Evolutionary conservation across 2,113 vertebrate species (phyloP), one percentile per base, ranked within the genome.

Genomic region (Ceratotherium simum): DNA sequence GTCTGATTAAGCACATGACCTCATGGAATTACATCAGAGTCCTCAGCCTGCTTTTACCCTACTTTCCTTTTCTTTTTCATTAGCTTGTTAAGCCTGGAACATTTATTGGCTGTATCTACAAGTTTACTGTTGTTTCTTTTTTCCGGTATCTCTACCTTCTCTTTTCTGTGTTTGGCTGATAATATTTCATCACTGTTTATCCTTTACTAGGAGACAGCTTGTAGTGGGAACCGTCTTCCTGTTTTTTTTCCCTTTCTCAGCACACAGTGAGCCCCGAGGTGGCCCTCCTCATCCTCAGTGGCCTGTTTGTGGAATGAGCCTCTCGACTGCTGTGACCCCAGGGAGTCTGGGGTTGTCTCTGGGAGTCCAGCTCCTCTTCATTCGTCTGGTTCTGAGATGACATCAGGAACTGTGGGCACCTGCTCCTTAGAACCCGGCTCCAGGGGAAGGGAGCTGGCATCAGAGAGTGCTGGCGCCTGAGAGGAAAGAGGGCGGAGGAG

Each of bases 281-380:
- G 2, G 0, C 18, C 9, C 25, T n/a, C 20, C n/a, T 6, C 12
- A 21, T 51, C 8, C 8, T 33, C 14, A 4, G 21, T 5, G 33
- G 54, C 23, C 65, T 21, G 0, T 58, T 36, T 16, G 64, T n/a
- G 21, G 36, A 64, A 29, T 9, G 65, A 56, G 48, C 11, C 48
- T 10, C 48, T 48, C 48, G 48, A 48, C 48, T 48, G 1, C 48
- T 10, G 51, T 54, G 51, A 8, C 31, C 5, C 18, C 8, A 0
- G 8, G 27, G 60, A 51, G 27, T 3, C 1, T 33, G 62, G 58
- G 6, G 12, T 3, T 27, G 18, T 21, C 12, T 25, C 31, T 27
- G 10, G 48, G 56, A 14, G 18, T 29, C 48, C 51, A 16, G 8
- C 18, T 27, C 16, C 51, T 73, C 36, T 29, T 0, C 3, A 2